Evolutionary conservation across 2,888 invertebrate genomes (phyloP), one percentile per base, ranked within the genome.

Genomic region (Camponotus fellah): DNA sequence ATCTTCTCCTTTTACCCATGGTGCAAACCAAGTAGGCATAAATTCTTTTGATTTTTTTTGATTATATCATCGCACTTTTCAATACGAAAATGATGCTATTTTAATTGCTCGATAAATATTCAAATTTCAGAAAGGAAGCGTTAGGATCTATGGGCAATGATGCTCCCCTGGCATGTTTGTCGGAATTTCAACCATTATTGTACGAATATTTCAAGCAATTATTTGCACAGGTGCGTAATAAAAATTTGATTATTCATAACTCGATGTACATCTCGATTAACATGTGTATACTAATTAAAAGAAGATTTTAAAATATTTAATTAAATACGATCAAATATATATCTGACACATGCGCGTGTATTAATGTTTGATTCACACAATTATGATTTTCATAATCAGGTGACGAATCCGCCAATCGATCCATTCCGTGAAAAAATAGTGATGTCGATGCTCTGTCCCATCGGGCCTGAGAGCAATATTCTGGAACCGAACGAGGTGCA

Each of bases 121-220:
- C 49, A 46, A 77, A 72, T 37, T 82, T 64, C 95, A 99, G 99
- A 95, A 99, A 99, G 95, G 99, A 99, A 96, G 98, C 99, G 0
- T 96, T 99, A 34, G 99, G 99, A 77, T 99, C 99, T 43, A 99
- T 99, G 99, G 99, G 99, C 84, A 99, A 99, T 95, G 99, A 99
- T 95, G 98, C 98, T 0, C 99, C 99, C 0, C 95, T 99, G 89
- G 99, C 99, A 10, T 99, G 99, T 92, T 96, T 99, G 40, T 99
- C 99, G 0, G 96, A 97, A 94, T 99, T 98, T 95, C 98, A 99
- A 94, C 99, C 99, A 10, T 96, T 99, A 83, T 96, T 98, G 1
- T 99, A 99, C 95, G 98, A 98, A 91, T 99, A 99, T 95, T 99
- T 99, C 96, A 99, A 99, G 94, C 99, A 99, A 94, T 96, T 99